Conservation (phyloP, 35 echinoderm and acorn worm genomes). For the Heliocidaris erythrogramma region DNA sequence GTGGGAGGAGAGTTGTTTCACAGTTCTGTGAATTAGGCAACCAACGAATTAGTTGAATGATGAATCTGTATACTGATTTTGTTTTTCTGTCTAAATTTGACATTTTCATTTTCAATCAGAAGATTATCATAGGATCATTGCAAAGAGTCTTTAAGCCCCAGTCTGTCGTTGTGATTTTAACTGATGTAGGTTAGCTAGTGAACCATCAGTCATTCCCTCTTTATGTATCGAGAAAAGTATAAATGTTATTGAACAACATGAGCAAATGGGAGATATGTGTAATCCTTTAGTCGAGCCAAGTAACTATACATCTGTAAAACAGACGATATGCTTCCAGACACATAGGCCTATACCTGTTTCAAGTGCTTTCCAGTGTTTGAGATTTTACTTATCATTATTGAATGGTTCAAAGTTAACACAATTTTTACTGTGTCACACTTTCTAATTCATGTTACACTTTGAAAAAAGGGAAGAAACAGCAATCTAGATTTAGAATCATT, state of each 20-base stretch:
- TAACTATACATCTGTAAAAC: no score
- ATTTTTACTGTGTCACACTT: no score
- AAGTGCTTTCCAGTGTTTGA: no score
- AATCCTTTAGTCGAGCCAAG: no score
- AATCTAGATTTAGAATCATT: no score
- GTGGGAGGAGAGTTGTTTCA: not conserved
- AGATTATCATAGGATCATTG: not conserved
- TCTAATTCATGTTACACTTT: no score
- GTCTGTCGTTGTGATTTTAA: not conserved
- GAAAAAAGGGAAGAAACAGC: no score
- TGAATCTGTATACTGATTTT: not conserved
- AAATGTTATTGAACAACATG: not conserved
- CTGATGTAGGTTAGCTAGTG: not conserved
- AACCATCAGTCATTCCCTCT: not conserved
- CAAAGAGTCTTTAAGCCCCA: not conserved
- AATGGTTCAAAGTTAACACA: no score
- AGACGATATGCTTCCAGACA: no score
- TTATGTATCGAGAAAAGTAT: not conserved
- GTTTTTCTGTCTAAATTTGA: not conserved
- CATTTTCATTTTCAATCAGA: not conserved
- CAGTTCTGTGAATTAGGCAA: not conserved
- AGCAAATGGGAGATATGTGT: no score
- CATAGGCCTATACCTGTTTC: no score
- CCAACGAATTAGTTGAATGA: not conserved
- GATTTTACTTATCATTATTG: no score